Evolutionary conservation across 2,888 invertebrate species (phyloP), one percentile per base, ranked within the genome.

Genomic region (Bugula neritina): DNA sequence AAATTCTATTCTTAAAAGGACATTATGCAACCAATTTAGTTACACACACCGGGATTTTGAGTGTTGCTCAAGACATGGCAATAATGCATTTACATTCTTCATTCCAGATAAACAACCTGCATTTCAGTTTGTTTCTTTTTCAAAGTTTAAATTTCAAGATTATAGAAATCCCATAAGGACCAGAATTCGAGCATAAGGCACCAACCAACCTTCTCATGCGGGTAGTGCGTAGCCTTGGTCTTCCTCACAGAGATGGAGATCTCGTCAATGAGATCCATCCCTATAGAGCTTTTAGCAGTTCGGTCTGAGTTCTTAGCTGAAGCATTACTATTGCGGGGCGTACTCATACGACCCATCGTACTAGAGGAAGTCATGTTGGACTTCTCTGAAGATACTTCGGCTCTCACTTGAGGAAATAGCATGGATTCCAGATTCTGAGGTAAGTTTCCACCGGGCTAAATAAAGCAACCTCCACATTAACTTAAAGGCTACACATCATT

Each of bases 221-320:
- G 87, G 74, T 90, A 85, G 71, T 87, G 87, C 0, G 90, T 89
- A 73, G 89, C 88, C 77, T 90, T 91, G 69, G 90, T 89, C 72
- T 90, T 90, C 73, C 93, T 89, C 25, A 94, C 90, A 0, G 92
- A 93, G 75, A 95, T 89, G 17, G 93, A 93, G 73, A 95, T 89
- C 85, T 95, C 94, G 80, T 94, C 92, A 74, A 95, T 86, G 90
- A 93, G 93, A 85, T 95, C 94, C 85, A 94, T 94, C 71, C 94
- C 94, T 31, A 31, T 63, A 31, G 31, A 13, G 1, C 31, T 25
- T 31, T 25, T 63, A 2, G 13, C 5, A 63, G 5, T 13, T 10
- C 63, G 21, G 17, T 43, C 43, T 17, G 43, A 43, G 43, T 43
- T 43, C 43, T 43, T 43, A 43, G 43, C 17, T 10, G 43, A 43